Conservation (phyloP, 2,113 vertebrate species). For the Serilophus lunatus region DNA sequence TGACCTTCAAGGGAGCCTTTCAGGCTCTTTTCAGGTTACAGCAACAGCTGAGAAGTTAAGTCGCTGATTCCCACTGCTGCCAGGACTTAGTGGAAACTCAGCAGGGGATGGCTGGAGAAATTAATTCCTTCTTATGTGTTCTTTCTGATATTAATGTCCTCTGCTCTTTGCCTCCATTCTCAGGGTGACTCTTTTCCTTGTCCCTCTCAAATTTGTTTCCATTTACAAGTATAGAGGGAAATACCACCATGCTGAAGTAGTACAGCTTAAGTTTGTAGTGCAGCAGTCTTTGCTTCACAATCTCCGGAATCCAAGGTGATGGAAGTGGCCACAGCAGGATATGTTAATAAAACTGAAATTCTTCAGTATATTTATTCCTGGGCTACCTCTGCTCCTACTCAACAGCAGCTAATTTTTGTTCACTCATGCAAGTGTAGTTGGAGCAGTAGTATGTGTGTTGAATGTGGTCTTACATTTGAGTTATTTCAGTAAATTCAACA, state of each 20-base stretch:
- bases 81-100: constrained; percentile 8
- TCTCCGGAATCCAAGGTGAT: neutral
- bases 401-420: neutral
- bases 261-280: neutral
- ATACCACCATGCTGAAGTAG: neutral
- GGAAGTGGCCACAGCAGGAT: neutral
- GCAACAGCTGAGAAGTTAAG: constrained; percentile 41
- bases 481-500: neutral
- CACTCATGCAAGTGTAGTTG: neutral
- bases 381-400: neutral
- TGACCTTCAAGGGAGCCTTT: neutral
- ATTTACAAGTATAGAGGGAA: neutral
- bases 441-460: neutral
- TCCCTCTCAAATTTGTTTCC: neutral
- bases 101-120: neutral
- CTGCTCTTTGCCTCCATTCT: neutral
- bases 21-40: neutral
- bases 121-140: neutral
- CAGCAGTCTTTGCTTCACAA: neutral
- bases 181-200: neutral
- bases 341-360: neutral
- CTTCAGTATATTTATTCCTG: neutral
- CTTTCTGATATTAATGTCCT: neutral
- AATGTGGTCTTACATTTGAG: neutral
- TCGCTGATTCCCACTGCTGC: neutral